Conservation (phyloP, 1,140 invertebrate species). For the Cherax quadricarinatus region DNA sequence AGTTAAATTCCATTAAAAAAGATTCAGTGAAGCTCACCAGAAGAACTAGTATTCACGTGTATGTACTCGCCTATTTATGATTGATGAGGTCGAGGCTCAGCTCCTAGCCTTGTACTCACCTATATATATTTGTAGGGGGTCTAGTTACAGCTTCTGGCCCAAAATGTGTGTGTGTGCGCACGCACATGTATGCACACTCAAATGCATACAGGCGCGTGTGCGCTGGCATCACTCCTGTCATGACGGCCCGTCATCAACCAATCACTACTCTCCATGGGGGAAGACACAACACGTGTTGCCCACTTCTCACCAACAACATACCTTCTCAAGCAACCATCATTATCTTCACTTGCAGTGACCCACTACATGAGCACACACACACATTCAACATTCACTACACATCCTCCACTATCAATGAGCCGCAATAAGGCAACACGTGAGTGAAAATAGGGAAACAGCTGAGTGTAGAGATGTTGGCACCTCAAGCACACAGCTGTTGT, state of each 20-base stretch:
- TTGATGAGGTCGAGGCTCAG: too few species aligned
- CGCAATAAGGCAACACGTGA: not conserved
- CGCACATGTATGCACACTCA: not conserved
- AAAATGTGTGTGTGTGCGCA: not conserved
- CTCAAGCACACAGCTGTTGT: slow-evolving; percentile 32
- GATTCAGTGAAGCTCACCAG: too few species aligned
- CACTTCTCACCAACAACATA: too few species aligned
- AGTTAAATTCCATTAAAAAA: too few species aligned
- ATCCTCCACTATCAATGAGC: not conserved
- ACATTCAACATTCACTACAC: not conserved
- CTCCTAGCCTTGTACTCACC: too few species aligned
- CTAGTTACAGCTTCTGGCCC: too few species aligned
- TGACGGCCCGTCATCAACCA: not conserved
- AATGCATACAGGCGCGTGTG: not conserved
- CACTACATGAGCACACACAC: too few species aligned
- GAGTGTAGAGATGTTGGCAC: not conserved
- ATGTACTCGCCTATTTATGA: too few species aligned
- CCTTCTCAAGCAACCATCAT: not conserved
- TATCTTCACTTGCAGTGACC: not conserved
- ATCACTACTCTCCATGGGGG: slow-evolving; percentile 47
- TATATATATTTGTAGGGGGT: too few species aligned
- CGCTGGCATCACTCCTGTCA: not conserved
- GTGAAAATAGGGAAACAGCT: not conserved
- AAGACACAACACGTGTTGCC: not conserved
- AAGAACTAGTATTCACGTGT: too few species aligned